A percentile compares a stretch with the other conserved stretches of the same genome.
Evolutionary conservation across 2,888 invertebrate species (phyloP).

Genomic region (Eugnorisma glareosa): DNA sequence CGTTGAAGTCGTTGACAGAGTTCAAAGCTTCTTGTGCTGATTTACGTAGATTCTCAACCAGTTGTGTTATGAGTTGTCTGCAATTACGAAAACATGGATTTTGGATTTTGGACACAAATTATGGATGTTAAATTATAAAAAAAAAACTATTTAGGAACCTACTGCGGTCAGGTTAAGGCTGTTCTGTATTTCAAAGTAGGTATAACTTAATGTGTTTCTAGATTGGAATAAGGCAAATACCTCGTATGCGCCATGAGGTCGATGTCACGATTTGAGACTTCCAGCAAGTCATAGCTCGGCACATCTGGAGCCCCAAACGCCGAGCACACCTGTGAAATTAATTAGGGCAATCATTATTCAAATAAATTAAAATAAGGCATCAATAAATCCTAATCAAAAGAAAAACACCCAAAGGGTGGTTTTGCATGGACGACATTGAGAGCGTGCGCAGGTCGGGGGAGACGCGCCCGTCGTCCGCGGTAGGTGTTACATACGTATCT

Average conservation of each 20-base stretch:
- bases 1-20: constrained; percentile 75
- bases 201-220: not conserved
- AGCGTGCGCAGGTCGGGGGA: not conserved
- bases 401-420: too few species aligned
- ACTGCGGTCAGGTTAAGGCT: not conserved
- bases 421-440: not conserved
- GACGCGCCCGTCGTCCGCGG: not conserved
- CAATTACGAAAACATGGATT: too few species aligned
- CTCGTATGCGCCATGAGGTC: constrained; percentile 66
- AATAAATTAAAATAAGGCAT: not conserved
- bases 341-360: too few species aligned
- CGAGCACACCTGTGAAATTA: constrained; percentile 68
- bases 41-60: constrained; percentile 75
- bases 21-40: constrained; percentile 78
- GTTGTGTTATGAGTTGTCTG: constrained; percentile 78
- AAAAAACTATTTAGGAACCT: not conserved
- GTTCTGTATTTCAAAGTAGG: not conserved
- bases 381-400: not conserved
- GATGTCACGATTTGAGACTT: constrained; percentile 69
- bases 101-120: too few species aligned
- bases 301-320: constrained; percentile 70
- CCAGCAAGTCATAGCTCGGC: constrained; percentile 61
- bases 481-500: not conserved
- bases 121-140: not conserved
- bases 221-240: constrained; percentile 10